These are phyloP conservation scores for Seira sanloemensis DNA, from an alignment of 2,888 invertebrate species.

Conservation along the genomic window DNA sequence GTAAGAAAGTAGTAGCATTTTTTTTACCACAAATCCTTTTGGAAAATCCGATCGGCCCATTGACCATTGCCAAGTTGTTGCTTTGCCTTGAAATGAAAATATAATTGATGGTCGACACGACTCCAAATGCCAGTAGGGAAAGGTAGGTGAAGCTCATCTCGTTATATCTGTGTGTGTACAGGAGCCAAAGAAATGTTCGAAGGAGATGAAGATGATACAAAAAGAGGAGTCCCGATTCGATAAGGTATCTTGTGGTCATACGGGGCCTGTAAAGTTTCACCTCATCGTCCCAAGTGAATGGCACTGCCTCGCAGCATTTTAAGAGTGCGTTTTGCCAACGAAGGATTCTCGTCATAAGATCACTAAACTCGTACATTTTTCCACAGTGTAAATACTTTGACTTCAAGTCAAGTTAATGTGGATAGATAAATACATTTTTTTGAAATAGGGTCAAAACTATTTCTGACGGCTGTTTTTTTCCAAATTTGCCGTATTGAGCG, in stretches of 20 bases:
- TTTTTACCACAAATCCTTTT: slow-evolving; percentile 23
- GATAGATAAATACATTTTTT: too few relatives aligned
- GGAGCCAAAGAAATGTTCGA: not conserved
- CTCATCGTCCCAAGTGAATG: slow-evolving; percentile 18
- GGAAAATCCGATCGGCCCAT: slow-evolving; percentile 6
- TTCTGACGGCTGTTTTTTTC: too few relatives aligned
- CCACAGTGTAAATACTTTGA: too few relatives aligned
- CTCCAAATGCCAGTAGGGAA: not conserved
- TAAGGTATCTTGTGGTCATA: not conserved
- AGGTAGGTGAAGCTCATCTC: not conserved
- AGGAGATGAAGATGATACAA: not conserved
- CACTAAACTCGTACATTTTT: slow-evolving; percentile 28
- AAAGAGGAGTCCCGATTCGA: not conserved
- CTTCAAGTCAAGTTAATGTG: too few relatives aligned
- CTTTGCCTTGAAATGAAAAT: not conserved
- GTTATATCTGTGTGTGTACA: not conserved
- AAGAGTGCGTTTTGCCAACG: not conserved
- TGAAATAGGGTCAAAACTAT: too few relatives aligned
- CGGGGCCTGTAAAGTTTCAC: not conserved
- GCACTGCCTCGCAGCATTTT: not conserved
- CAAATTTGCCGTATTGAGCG: too few relatives aligned
- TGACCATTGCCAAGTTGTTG: not conserved
- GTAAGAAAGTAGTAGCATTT: not conserved
- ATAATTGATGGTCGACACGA: not conserved
- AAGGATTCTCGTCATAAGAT: slow-evolving; percentile 25